A percentile compares a stretch with the other conserved stretches of the same genome.
Evolutionary conservation across 2,888 invertebrate genomes (phyloP).

Genomic region (Gastracanthus pulcherrimus): DNA sequence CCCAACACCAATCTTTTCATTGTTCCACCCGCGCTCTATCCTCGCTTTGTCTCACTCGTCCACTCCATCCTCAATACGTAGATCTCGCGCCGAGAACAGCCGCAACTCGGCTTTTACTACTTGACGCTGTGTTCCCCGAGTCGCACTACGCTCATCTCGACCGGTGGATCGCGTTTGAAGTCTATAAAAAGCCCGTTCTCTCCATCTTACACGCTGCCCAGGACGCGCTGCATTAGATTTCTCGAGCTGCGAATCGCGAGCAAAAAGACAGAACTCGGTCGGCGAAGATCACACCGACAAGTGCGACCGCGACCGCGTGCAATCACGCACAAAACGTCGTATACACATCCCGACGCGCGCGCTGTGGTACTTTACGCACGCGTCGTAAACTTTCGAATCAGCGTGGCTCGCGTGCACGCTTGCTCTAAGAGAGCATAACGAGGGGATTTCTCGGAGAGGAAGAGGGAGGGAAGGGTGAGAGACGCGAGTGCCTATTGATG

Average conservation of each 20-base stretch:
- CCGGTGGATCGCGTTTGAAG: slow-evolving; percentile 53
- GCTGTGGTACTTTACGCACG: slow-evolving; percentile 1
- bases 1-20: too few relatives aligned
- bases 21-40: not conserved
- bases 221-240: slow-evolving; percentile 34
- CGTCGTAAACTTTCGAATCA: slow-evolving; percentile 49
- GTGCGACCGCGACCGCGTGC: not conserved
- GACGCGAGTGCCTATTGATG: slow-evolving; percentile 12
- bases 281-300: slow-evolving; percentile 55
- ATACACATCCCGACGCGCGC: not conserved
- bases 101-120: not conserved
- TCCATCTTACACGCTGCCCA: not conserved
- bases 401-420: not conserved
- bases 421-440: slow-evolving; percentile 15
- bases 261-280: not conserved
- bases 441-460: slow-evolving; percentile 17
- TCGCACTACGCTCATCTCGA: slow-evolving; percentile 16
- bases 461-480: not conserved
- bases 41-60: slow-evolving; percentile 10
- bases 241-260: not conserved
- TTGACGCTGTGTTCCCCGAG: too few relatives aligned
- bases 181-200: slow-evolving; percentile 57
- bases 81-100: not conserved
- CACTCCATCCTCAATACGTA: not conserved
- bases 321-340: not conserved